phyloP scores from a whole-genome alignment of 2,888 invertebrate species.

The Cephus sareptanus region DNA sequence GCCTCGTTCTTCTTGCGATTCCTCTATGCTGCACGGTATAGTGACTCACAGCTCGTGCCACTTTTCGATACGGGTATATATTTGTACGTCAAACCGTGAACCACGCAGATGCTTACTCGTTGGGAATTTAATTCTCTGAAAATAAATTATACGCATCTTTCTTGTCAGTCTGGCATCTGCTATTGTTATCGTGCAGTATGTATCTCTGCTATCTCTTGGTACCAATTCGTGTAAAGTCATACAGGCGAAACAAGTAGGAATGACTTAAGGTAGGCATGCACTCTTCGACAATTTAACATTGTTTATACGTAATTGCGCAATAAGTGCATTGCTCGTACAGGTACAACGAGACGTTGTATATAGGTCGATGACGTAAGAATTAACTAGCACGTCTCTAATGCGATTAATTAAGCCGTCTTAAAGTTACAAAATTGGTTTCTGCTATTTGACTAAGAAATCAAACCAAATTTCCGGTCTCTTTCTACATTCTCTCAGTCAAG shows the following conservation, averaged over 20 bases:
- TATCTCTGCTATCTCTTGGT: background rate
- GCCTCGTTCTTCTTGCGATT: background rate
- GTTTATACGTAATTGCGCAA: background rate
- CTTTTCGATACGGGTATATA: background rate
- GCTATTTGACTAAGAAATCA: background rate
- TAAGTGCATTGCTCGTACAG: background rate
- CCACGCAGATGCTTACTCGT: background rate
- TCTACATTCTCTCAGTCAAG: background rate
- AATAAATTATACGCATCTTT: background rate
- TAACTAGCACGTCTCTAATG: background rate
- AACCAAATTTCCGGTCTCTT: background rate
- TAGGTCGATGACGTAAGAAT: background rate
- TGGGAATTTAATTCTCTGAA: background rate
- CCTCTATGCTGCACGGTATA: background rate
- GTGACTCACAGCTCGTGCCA: background rate
- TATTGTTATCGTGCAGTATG: background rate
- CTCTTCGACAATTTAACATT: background rate
- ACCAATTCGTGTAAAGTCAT: background rate
- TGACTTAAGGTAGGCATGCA: background rate
- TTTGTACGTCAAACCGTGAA: background rate
- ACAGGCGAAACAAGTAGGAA: background rate
- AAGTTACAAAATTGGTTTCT: background rate
- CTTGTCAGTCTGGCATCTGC: background rate
- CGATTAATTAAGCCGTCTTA: background rate
- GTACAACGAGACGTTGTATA: background rate